Percentiles rank a stretch among this genome's conserved stretches.
These are phyloP conservation scores for Stegostoma tigrinum DNA, from an alignment of 2,113 vertebrate genomes.

Conservation along the genomic window DNA sequence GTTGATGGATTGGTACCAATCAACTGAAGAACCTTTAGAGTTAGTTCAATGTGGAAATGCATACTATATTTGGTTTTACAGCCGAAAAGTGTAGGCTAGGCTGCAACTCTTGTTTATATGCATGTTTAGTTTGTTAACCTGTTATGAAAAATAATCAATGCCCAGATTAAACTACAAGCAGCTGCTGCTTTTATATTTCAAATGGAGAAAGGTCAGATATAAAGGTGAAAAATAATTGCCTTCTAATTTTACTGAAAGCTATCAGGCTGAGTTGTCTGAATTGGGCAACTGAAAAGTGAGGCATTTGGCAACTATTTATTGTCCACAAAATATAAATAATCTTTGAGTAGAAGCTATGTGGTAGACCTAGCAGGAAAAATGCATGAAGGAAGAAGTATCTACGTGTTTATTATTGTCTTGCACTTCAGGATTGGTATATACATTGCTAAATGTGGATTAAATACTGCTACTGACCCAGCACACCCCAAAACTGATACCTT, in stretches of 20 bases:
- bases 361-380: background rate
- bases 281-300: background rate
- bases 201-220: background rate
- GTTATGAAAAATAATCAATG: background rate
- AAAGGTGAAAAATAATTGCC: background rate
- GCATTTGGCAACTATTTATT: background rate
- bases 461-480: background rate
- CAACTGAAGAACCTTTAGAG: background rate
- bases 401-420: background rate
- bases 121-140: background rate
- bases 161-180: background rate
- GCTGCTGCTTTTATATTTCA: background rate
- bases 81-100: background rate
- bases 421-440: background rate
- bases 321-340: background rate
- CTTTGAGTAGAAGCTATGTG: background rate
- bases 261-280: background rate
- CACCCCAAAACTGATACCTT: background rate
- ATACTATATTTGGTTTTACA: background rate
- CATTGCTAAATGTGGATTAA: background rate
- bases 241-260: background rate
- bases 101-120: background rate
- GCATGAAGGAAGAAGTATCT: background rate
- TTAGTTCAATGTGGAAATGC: background rate
- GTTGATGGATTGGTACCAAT: background rate